Conservation (phyloP, 2,797 vertebrate genomes). For the Lateolabrax maculatus region DNA sequence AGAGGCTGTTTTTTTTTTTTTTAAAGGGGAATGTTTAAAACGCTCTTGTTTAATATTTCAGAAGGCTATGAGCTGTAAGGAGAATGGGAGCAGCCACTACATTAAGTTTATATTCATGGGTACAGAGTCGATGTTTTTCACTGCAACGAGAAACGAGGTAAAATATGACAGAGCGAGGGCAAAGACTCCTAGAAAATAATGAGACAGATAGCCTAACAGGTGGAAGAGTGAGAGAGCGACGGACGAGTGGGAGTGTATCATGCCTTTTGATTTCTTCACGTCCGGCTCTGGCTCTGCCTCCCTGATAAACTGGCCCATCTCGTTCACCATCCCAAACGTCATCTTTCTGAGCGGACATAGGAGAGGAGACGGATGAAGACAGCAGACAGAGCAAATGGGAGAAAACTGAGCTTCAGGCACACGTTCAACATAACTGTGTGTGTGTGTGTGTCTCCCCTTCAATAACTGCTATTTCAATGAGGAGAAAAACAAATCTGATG, state of each 20-base stretch:
- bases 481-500: slow-evolving; percentile 1
- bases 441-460: neutral
- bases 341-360: slow-evolving; percentile 89
- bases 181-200: slow-evolving; percentile 26
- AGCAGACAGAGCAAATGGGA: slow-evolving; percentile 15
- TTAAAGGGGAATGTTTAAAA: slow-evolving; percentile 6
- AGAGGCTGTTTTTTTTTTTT: slow-evolving; percentile 9
- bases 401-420: slow-evolving; percentile 27
- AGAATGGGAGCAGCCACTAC: slow-evolving; percentile 34
- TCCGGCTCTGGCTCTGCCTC: slow-evolving; percentile 99
- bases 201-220: slow-evolving; percentile 24
- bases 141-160: slow-evolving; percentile 25
- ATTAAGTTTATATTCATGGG: slow-evolving; percentile 48
- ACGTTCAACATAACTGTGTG: neutral
- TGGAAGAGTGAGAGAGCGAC: neutral
- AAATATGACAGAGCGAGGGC: slow-evolving; percentile 40
- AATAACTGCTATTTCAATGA: slow-evolving; percentile 2
- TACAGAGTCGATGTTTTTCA: slow-evolving; percentile 28
- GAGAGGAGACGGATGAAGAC: slow-evolving; percentile 32
- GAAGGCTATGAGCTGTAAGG: slow-evolving; percentile 17
- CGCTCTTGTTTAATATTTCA: slow-evolving; percentile 68
- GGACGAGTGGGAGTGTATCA: slow-evolving; percentile 5
- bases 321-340: slow-evolving; percentile 98
- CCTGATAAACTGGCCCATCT: slow-evolving; percentile 97
- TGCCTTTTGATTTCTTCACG: slow-evolving; percentile 98